Percentiles rank a stretch among this genome's conserved stretches.
These are phyloP conservation scores for Morus bassanus DNA, from an alignment of 2,797 vertebrate species.

Conservation along the genomic window DNA sequence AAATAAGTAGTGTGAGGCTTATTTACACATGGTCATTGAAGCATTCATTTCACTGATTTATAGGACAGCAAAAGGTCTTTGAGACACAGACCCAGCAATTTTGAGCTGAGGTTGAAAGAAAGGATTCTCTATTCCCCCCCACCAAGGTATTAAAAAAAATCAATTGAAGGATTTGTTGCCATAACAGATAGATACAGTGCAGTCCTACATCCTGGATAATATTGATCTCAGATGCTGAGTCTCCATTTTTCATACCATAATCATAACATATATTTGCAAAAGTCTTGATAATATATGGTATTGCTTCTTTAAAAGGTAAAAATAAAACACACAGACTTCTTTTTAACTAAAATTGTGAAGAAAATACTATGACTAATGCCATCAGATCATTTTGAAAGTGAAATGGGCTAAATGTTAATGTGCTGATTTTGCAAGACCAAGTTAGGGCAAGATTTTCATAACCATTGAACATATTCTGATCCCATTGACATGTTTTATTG, in stretches of 20 bases:
- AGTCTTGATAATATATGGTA: background rate
- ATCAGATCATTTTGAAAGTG: background rate
- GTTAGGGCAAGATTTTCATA: background rate
- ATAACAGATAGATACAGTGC: background rate
- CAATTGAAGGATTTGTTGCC: background rate
- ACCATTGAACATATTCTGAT: background rate
- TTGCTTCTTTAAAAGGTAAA: background rate
- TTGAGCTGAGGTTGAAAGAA: conserved; percentile 1
- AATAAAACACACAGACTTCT: background rate
- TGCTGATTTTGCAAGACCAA: background rate
- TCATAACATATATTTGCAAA: background rate
- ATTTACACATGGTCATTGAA: conserved; percentile 50
- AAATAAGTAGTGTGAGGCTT: conserved; percentile 35
- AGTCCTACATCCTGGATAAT: background rate
- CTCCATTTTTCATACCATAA: background rate
- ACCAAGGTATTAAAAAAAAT: conserved; percentile 6
- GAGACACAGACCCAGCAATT: conserved; percentile 14
- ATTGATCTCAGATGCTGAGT: background rate
- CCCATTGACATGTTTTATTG: background rate
- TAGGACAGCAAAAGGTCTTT: conserved; percentile 38
- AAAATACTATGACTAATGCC: background rate
- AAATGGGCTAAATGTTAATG: background rate
- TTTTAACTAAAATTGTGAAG: background rate
- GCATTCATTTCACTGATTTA: conserved; percentile 47
- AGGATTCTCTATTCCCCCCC: background rate